Evolutionary conservation across 2,888 invertebrate species (phyloP), one percentile per base, ranked within the genome.

Genomic region (Drosophila putrida): DNA sequence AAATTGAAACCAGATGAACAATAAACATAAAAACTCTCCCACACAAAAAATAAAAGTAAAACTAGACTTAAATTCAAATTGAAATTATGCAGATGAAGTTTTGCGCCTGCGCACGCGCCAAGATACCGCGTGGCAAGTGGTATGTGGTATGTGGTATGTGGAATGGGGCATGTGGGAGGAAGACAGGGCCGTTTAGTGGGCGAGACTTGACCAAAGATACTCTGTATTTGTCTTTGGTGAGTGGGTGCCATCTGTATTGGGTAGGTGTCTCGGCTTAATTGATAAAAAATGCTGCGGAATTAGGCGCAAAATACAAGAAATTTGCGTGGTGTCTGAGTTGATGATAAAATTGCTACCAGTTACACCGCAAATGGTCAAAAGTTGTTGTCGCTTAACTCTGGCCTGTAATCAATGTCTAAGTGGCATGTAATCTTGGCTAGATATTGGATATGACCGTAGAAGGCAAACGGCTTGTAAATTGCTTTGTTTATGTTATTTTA

Each of bases 71-170:
- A 67, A 54, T 54, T 51, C 11, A 49, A 54, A 71, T 65, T 57
- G 54, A 36, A 74, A 65, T 50, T 80, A 84, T 84, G 86, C 65
- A 86, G 75, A 88, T 88, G 50, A 66, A 69, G 55, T 67, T 75
- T 70, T 73, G 86, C 83, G 83, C 83, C 83, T 84, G 88, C 83
- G 83, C 83, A 88, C 83, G 80, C 86, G 86, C 70, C 88, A 78
- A 63, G 51, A 46, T 15, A 54, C 6, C 66, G 50, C n/a, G 38
- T 51, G n/a, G 36, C 43, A 25, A 25, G 43, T 25, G 41, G 11
- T 2, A 5, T 20, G 41, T 5, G 20, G 20, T 28, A 4, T 4
- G 28, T 28, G 41, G 11, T 6, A 25, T 43, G 41, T 10, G 41
- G 20, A 4, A 15, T 20, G 49, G 0, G 35, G 36, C 36, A 13